Evolutionary conservation across 2,888 invertebrate genomes (phyloP), one percentile per base, ranked within the genome.

Genomic region (Oxystoma pomonae): DNA sequence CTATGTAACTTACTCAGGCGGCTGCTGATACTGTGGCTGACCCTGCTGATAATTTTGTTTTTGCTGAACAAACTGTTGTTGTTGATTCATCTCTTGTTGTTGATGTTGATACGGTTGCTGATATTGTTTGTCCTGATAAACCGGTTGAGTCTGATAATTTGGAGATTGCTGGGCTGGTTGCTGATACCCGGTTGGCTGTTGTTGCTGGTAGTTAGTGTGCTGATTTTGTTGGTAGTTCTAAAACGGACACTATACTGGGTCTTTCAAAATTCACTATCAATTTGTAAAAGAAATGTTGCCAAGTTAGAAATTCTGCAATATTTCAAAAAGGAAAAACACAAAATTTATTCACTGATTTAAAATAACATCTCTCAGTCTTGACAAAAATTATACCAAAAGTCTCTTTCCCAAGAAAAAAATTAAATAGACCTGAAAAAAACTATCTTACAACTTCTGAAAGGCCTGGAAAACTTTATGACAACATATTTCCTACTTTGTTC

Each of bases 191-290:
- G 55, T 63, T 53, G 66, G 71, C 56, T 67, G 73, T 56, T 65
- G 73, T 56, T 65, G 70, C 16, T 68, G 69, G 20, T 35, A 35
- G 12, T 35, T 35, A 35, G 35, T 7, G 12, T 3, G 35, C 35
- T 70, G 70, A 20, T 69, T 69, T 51, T 67, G 69, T 35, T 68
- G 67, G 61, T 67, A 69, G 19, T 35, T 65, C 57, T 67, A 65
- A 59, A 67, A 65, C 19, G 35, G 12, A 35, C 35, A 35, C 35
- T 35, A 35, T 12, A 3, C 35, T 35, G 12, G 35, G 35, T 35
- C 3, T 35, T 35, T n/a, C n/a, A n/a, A 35, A 12, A 35, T 35
- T 35, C 35, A 35, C 12, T 35, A 12, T 7, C 35, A 35, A 12
- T 35, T 35, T 35, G 12, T 35, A 35, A 35, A n/a, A n/a, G n/a